These are phyloP conservation scores for Neogale vison DNA, from an alignment of 2,113 vertebrate species.

Conservation along the genomic window DNA sequence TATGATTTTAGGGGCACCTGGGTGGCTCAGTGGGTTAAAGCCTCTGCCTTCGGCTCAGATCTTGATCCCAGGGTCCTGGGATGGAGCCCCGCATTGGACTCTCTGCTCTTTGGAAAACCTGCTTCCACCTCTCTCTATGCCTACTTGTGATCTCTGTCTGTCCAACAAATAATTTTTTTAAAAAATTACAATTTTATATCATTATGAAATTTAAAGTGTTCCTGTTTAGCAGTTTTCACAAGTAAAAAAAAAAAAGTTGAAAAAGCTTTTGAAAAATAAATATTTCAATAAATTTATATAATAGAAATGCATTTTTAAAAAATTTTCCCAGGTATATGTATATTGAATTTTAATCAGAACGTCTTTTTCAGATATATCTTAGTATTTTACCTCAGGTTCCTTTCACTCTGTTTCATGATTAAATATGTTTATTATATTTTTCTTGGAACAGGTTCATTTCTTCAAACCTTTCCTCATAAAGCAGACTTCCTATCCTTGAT, in stretches of 20 bases:
- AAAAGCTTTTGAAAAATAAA: not conserved
- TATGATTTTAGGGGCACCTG: not conserved
- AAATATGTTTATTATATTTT: not conserved
- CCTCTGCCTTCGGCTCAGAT: too few species aligned
- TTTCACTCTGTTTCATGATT: not conserved
- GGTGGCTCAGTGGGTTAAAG: too few species aligned
- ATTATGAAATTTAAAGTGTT: not conserved
- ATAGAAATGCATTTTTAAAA: not conserved
- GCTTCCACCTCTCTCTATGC: too few species aligned
- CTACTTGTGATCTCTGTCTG: too few species aligned
- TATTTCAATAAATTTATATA: not conserved
- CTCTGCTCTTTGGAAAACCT: too few species aligned
- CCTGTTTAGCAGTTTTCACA: not conserved
- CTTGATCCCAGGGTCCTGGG: too few species aligned
- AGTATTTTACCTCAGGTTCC: not conserved
- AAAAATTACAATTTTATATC: not conserved
- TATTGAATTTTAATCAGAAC: not conserved
- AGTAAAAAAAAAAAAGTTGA: not conserved
- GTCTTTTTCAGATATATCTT: not conserved
- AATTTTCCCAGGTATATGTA: not conserved
- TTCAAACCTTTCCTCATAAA: slow-evolving; percentile 20
- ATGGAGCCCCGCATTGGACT: too few species aligned
- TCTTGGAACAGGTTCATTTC: slow-evolving; percentile 14
- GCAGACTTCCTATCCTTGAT: slow-evolving; percentile 31
- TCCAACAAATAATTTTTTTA: too few species aligned